phyloP scores from a whole-genome alignment of 2,797 vertebrate species.

The Diglossa cyanea region DNA sequence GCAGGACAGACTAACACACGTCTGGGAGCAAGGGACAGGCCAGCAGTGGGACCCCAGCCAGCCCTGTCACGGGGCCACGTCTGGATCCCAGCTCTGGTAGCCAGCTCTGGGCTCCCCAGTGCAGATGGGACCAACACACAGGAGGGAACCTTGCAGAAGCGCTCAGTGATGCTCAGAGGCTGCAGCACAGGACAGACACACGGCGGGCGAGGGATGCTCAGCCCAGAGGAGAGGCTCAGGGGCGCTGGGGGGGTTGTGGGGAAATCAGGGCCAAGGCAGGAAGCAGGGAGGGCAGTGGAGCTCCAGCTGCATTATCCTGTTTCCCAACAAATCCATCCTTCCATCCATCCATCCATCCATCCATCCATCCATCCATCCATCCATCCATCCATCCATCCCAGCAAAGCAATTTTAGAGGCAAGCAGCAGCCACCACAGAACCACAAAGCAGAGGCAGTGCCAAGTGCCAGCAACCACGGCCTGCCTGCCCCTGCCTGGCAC shows the following conservation, averaged over 20 bases:
- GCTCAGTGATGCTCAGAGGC: accelerated
- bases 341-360: not conserved
- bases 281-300: accelerated
- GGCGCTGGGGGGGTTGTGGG: accelerated
- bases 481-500: not conserved
- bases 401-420: not conserved
- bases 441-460: not conserved
- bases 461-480: not conserved
- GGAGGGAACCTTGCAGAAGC: accelerated
- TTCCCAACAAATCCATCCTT: not conserved
- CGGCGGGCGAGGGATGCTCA: not conserved
- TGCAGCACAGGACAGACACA: not conserved
- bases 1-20: accelerated
- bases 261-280: not conserved
- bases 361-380: not conserved
- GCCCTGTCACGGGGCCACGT: not conserved
- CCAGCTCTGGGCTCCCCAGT: not conserved
- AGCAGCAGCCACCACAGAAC: accelerated
- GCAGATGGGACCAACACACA: accelerated
- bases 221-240: not conserved
- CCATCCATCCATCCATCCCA: not conserved
- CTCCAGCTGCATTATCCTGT: not conserved
- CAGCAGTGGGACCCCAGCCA: accelerated
- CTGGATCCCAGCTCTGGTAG: not conserved
- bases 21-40: not conserved